Conservation (phyloP, 2,888 invertebrate species). For the Caenorhabditis macrosperma region DNA sequence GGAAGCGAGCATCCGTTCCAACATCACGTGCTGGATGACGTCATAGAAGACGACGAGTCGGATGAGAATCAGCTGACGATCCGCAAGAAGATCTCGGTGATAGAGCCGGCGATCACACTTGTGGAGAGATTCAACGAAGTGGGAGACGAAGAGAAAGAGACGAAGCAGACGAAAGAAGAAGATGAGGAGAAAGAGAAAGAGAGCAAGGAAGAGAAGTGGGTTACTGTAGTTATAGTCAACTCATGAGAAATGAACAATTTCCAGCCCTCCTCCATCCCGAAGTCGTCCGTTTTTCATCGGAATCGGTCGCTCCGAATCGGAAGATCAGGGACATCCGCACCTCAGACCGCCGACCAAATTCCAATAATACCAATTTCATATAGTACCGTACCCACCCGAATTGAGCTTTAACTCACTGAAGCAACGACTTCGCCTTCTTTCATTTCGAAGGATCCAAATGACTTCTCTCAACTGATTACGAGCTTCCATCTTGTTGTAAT, state of each 20-base stretch:
- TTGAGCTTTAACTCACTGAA: slow-evolving; percentile 12
- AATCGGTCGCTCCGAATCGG: slow-evolving; percentile 52
- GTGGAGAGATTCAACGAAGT: slow-evolving; percentile 44
- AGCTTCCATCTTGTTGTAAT: slow-evolving; percentile 8
- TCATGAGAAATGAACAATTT: background rate
- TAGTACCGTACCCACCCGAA: background rate
- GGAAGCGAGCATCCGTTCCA: slow-evolving; percentile 60
- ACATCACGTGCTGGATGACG: slow-evolving; percentile 67
- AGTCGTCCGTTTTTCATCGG: slow-evolving; percentile 57
- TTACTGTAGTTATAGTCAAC: no score
- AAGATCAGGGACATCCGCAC: slow-evolving; percentile 56
- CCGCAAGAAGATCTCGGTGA: slow-evolving; percentile 41
- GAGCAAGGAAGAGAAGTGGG: background rate
- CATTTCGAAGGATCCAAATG: background rate
- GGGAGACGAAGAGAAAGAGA: slow-evolving; percentile 17
- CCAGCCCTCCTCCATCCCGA: slow-evolving; percentile 30
- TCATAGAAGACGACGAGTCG: slow-evolving; percentile 65
- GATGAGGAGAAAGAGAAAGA: background rate
- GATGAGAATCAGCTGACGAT: slow-evolving; percentile 54
- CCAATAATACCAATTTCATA: slow-evolving; percentile 9
- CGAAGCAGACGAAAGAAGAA: slow-evolving; percentile 2
- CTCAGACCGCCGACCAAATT: slow-evolving; percentile 47
- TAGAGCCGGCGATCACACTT: slow-evolving; percentile 58
- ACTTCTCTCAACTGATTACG: background rate
- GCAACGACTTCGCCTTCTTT: background rate